phyloP scores from a whole-genome alignment of 2,888 invertebrate genomes.

The Zaprionus bogoriensis region DNA sequence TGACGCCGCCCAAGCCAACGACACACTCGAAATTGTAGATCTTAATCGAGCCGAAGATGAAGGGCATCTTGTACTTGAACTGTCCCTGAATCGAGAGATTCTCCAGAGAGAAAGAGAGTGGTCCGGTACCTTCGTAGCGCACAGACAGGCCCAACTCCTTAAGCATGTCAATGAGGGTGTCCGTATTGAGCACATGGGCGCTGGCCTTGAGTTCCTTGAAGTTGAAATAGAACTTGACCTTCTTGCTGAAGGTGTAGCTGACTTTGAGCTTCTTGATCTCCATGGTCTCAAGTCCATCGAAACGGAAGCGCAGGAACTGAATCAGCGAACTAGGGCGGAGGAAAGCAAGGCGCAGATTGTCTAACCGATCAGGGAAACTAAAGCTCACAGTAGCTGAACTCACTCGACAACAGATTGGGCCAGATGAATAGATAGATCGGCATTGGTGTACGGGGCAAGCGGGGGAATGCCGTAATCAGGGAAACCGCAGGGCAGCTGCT shows the following conservation, averaged over 20 bases:
- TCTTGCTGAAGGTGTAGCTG: constrained; percentile 73
- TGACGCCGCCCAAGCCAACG: constrained; percentile 67
- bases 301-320: constrained; percentile 74
- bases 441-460: constrained; percentile 79
- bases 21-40: constrained; percentile 75
- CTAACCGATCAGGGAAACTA: neutral
- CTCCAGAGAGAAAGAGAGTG: constrained; percentile 67
- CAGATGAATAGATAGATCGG: constrained; percentile 68
- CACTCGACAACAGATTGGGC: constrained; percentile 68
- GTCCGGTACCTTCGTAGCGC: constrained; percentile 74
- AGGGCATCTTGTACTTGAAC: constrained; percentile 80
- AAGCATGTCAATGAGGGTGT: constrained; percentile 69
- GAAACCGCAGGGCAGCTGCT: constrained; percentile 80
- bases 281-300: constrained; percentile 78
- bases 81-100: constrained; percentile 73
- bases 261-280: constrained; percentile 74
- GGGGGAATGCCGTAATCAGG: constrained; percentile 77
- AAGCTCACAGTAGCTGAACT: constrained; percentile 39
- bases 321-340: constrained; percentile 47
- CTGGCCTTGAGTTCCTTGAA: constrained; percentile 64
- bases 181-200: constrained; percentile 57
- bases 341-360: neutral
- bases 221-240: constrained; percentile 71
- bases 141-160: constrained; percentile 65
- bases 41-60: constrained; percentile 76